Base-by-base conservation (phyloP, 2,113 vertebrate genomes). In the Bujurquina vittata region DNA sequence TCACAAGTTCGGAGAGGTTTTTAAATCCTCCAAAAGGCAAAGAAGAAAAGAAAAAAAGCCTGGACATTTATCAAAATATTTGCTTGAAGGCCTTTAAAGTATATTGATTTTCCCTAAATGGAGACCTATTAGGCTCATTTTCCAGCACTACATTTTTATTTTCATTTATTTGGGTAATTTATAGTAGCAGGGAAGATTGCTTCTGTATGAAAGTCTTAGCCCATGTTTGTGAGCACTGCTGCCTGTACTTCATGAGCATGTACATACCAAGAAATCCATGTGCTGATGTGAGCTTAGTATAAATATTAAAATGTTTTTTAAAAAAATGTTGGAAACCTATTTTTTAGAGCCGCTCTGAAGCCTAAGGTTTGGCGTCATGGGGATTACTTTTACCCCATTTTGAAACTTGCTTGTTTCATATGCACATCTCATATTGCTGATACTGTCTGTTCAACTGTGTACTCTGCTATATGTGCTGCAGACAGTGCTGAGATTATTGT, bases 1-100 rank as follows among this genome's bases (percentile, higher is more conserved):
- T 17, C 37, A 33, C 22, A 79, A 57, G 56, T 80, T 87, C 20
- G 59, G 5, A 29, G 31, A 54, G 12, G 22, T 52, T 77, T 83
- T 10, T 33, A 23, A 73, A 55, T 18, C 10, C 26, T 84, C 8
- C 3, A 46, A 59, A 69, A 35, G 61, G 14, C 0, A 37, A 10
- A 12, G 58, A 61, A 2, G 26, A 26, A 26, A 26, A 26, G 1
- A 14, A 29, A 7, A 2, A 40, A 75, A 76, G 17, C 1, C 3
- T 33, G 31, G 17, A 31, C 52, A 59, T 40, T 37, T n/a, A 80
- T 56, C 3, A 14, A 49, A 67, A 58, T 57, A 26, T 54, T 6
- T 2, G 12, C 31, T 8, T 7, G 9, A 35, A 65, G 10, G 33
- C 63, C 58, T 59, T 74, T 17, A 18, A n/a, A 12, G 23, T 77